A percentile compares a stretch with the other conserved stretches of the same genome.
Evolutionary conservation across 2,797 vertebrate species (phyloP).

Genomic region (Pseudomugil tenellus): DNA sequence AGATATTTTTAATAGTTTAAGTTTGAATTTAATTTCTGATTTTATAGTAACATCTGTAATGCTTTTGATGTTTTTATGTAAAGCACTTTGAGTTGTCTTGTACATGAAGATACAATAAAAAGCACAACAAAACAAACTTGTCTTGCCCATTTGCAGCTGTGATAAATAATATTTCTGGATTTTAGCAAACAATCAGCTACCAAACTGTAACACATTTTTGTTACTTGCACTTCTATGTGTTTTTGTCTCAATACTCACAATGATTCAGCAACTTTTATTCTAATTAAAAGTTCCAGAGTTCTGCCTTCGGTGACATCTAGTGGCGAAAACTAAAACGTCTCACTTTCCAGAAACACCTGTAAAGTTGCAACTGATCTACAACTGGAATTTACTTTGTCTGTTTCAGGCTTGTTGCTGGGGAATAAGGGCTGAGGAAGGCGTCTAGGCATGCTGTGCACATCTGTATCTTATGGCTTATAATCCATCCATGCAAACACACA

Average conservation of each 20-base stretch:
- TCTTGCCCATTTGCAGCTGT: not conserved
- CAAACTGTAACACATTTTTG: not conserved
- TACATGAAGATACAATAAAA: too few species aligned
- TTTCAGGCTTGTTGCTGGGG: not conserved
- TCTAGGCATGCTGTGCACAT: not conserved
- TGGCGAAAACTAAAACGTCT: not conserved
- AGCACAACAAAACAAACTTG: too few species aligned
- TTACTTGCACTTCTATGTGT: not conserved
- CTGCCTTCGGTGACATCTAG: not conserved
- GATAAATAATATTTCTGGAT: not conserved
- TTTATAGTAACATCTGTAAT: too few species aligned
- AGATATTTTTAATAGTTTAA: too few species aligned
- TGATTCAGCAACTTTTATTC: not conserved
- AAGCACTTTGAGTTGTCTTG: too few species aligned
- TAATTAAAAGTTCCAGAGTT: not conserved
- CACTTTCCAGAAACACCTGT: not conserved
- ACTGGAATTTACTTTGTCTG: too few species aligned
- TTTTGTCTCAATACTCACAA: not conserved
- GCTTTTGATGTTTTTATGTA: too few species aligned
- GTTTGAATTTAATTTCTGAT: too few species aligned
- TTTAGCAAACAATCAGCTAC: not conserved
- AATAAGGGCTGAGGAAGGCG: not conserved
- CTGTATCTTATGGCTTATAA: not conserved
- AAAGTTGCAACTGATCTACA: too few species aligned
- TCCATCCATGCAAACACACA: constrained; percentile 3